Evolutionary conservation across 2,888 invertebrate species (phyloP).

Genomic region (Cosmorhoe ocellata): DNA sequence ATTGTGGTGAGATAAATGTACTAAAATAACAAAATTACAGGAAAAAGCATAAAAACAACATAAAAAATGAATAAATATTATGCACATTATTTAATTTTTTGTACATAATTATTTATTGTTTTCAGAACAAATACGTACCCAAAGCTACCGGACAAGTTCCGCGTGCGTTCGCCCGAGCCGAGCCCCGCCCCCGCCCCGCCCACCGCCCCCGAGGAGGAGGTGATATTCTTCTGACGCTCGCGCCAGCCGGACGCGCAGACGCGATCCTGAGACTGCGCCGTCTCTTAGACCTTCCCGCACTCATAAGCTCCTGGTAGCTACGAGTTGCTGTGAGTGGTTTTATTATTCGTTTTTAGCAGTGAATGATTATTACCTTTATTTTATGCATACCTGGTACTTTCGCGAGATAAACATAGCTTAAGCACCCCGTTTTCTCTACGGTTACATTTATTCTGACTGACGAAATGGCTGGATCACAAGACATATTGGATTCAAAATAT

Average conservation of each 20-base stretch:
- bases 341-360: constrained; percentile 12
- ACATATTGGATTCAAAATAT: too few species aligned
- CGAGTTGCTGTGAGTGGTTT: constrained; percentile 6
- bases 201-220: constrained; percentile 81
- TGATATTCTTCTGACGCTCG: constrained; percentile 86
- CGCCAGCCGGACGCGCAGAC: constrained; percentile 47
- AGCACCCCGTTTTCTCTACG: too few species aligned
- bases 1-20: too few species aligned
- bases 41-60: too few species aligned
- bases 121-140: constrained; percentile 87
- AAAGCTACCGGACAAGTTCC: constrained; percentile 86
- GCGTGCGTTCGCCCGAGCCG: constrained; percentile 80
- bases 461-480: too few species aligned
- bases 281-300: constrained; percentile 57
- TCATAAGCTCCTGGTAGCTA: constrained; percentile 36
- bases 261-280: constrained; percentile 71
- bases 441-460: too few species aligned
- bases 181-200: constrained; percentile 35
- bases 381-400: too few species aligned
- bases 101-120: not conserved
- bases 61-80: too few species aligned
- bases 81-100: too few species aligned
- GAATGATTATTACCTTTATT: not conserved
- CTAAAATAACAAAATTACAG: too few species aligned
- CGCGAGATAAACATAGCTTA: too few species aligned